Evolutionary conservation across 2,113 vertebrate genomes (phyloP).

Genomic region (Ramphastos sulfuratus): DNA sequence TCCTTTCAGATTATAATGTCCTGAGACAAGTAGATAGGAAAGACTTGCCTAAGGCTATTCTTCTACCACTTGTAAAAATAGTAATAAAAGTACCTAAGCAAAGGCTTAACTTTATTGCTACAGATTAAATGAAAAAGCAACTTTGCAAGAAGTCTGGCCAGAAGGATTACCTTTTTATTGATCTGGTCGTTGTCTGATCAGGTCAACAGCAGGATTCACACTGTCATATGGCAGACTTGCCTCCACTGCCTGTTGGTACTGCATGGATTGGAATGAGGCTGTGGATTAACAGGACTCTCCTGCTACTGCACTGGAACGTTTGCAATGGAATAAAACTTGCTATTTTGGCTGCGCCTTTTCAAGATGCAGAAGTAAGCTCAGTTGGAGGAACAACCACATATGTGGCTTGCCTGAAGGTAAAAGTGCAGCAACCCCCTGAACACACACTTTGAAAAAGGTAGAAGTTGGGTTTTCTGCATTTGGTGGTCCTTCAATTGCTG

Average conservation of each 20-base stretch:
- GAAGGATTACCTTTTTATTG: slow-evolving; percentile 18
- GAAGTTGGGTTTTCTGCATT: not conserved
- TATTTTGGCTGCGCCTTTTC: not conserved
- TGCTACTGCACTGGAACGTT: not conserved
- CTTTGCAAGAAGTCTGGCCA: not conserved
- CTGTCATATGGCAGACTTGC: not conserved
- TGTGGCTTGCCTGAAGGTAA: not conserved
- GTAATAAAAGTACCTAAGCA: slow-evolving; percentile 37
- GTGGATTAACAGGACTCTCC: not conserved
- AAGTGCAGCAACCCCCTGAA: not conserved
- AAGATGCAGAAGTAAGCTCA: not conserved
- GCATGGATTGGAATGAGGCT: not conserved
- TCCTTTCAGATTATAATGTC: slow-evolving; percentile 39
- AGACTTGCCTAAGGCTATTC: slow-evolving; percentile 32
- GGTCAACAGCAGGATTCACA: not conserved
- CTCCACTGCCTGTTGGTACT: not conserved
- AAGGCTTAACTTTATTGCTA: not conserved
- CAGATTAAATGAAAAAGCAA: slow-evolving; percentile 33
- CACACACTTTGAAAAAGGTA: not conserved
- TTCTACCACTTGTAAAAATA: slow-evolving; percentile 56
- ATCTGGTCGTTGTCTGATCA: not conserved
- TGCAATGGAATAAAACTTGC: not conserved
- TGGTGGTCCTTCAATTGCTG: not conserved
- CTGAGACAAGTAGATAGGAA: slow-evolving; percentile 34
- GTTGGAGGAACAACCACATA: not conserved